Evolutionary conservation across 2,888 invertebrate species (phyloP).

Genomic region (Nudaria mundana): DNA sequence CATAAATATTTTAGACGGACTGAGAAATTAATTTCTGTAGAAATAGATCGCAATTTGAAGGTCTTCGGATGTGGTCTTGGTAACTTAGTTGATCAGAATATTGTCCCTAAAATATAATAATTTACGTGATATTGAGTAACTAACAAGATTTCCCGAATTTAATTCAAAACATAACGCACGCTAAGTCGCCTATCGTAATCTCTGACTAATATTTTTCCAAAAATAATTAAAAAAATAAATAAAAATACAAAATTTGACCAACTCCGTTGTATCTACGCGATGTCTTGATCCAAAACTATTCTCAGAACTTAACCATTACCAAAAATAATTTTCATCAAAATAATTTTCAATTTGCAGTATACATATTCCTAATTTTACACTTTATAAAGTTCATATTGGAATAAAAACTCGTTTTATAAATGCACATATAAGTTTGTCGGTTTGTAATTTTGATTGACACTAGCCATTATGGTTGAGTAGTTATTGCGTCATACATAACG

Average conservation of each 20-base stretch:
- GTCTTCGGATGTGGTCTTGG: no score
- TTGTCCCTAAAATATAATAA: no score
- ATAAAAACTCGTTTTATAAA: conserved; percentile 39
- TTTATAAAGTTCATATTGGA: conserved; percentile 45
- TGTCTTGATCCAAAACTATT: conserved; percentile 58
- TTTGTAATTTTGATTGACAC: conserved; percentile 80
- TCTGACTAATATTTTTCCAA: no score
- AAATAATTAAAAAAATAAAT: no score
- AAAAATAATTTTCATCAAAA: conserved; percentile 37
- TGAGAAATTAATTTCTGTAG: no score
- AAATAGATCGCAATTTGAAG: no score
- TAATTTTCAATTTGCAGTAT: conserved; percentile 10
- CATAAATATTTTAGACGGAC: no score
- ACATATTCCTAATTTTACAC: conserved; percentile 29
- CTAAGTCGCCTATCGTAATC: no score
- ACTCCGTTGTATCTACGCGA: conserved; percentile 43
- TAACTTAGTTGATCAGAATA: no score
- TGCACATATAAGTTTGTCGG: conserved; percentile 62
- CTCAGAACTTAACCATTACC: conserved; percentile 57
- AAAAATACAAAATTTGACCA: conserved; percentile 40
- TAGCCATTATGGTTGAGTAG: conserved; percentile 75
- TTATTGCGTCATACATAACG: conserved; percentile 74
- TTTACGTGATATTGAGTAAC: no score
- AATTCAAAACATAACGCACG: no score
- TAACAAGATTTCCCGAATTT: no score